Conservation (phyloP, 1,140 invertebrate genomes). For the Heliothis virescens region DNA sequence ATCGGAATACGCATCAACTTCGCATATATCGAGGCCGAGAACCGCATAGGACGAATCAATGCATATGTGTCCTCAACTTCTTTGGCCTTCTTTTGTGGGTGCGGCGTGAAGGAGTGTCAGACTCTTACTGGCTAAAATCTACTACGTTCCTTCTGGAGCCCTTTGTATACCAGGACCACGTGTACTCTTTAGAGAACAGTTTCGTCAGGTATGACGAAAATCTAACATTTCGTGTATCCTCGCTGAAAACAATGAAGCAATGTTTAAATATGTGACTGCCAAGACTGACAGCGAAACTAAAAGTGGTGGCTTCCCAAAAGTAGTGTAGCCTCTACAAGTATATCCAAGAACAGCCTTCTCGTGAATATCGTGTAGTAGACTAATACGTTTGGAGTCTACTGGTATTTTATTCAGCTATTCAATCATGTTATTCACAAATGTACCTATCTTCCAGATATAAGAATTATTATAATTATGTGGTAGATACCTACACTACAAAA, state of each 20-base stretch:
- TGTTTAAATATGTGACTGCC: no score
- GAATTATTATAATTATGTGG: neutral
- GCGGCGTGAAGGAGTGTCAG: no score
- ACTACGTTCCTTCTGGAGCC: no score
- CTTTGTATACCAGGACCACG: no score
- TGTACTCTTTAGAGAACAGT: no score
- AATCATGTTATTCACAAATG: neutral
- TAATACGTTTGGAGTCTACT: neutral
- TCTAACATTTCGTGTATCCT: no score
- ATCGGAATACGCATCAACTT: conserved; percentile 8
- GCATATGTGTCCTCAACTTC: neutral
- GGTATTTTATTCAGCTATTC: neutral
- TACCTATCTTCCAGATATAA: conserved; percentile 3
- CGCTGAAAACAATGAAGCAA: no score
- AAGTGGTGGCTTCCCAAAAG: neutral
- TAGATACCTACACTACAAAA: neutral
- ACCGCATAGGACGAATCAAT: neutral
- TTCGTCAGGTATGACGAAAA: no score
- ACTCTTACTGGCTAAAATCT: no score
- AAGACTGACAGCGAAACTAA: neutral
- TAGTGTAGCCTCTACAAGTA: conserved; percentile 2
- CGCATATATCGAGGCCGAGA: neutral
- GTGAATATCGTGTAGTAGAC: conserved; percentile 20
- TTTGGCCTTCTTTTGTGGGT: neutral
- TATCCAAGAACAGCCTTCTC: neutral